These are phyloP conservation scores for Kryphioiulus occultus DNA, from an alignment of 2,888 invertebrate genomes.

Conservation along the genomic window DNA sequence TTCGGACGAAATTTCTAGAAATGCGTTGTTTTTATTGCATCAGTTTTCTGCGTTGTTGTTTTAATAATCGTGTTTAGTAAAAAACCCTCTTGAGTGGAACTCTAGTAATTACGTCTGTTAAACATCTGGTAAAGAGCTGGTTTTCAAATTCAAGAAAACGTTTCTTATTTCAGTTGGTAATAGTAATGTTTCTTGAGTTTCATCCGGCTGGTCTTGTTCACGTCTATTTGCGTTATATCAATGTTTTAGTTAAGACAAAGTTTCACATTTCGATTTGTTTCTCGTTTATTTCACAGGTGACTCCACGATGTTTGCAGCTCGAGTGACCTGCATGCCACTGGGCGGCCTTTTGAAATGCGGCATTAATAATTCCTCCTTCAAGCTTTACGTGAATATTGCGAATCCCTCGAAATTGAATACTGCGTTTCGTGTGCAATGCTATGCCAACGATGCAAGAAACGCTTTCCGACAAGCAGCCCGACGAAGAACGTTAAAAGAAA, in stretches of 20 bases:
- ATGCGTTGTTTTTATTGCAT: background rate
- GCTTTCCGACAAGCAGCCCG: constrained; percentile 62
- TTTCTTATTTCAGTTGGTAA: no score
- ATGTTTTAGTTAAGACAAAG: no score
- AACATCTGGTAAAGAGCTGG: background rate
- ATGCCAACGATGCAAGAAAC: constrained; percentile 61
- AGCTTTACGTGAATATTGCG: background rate
- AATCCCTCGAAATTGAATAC: background rate
- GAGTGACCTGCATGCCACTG: background rate
- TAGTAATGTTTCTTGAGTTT: no score
- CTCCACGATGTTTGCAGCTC: background rate
- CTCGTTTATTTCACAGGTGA: background rate
- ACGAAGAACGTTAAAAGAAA: constrained; percentile 72
- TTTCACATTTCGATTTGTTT: background rate
- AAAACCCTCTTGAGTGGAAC: background rate
- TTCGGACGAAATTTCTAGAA: background rate
- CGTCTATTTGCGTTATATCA: no score
- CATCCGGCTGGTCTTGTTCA: no score
- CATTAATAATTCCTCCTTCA: background rate
- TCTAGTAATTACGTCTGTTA: background rate
- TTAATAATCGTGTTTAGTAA: background rate
- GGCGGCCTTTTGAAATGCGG: background rate
- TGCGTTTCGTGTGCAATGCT: constrained; percentile 53
- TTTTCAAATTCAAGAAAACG: background rate
- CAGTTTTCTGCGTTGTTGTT: background rate